These are phyloP conservation scores for Volucella inflata DNA, from an alignment of 2,888 invertebrate species.

Conservation along the genomic window DNA sequence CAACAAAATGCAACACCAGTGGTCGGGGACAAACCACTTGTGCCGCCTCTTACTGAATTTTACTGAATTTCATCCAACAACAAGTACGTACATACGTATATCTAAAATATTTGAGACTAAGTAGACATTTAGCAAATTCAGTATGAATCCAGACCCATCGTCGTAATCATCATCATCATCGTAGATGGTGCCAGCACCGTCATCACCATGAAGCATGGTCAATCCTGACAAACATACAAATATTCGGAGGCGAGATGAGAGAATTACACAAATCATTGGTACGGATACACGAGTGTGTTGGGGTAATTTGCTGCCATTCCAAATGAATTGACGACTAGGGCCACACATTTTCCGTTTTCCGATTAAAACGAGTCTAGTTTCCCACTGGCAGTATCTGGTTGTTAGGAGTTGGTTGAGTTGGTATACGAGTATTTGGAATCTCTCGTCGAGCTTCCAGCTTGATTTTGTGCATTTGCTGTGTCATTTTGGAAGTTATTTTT, in stretches of 20 bases:
- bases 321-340: slow-evolving; percentile 57
- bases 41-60: not conserved
- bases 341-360: slow-evolving; percentile 66
- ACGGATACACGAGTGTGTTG: slow-evolving; percentile 54
- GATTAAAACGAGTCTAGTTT: slow-evolving; percentile 40
- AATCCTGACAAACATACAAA: slow-evolving; percentile 29
- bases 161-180: slow-evolving; percentile 22
- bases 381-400: no score
- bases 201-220: slow-evolving; percentile 28
- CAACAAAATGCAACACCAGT: no score
- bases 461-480: slow-evolving; percentile 22
- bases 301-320: slow-evolving; percentile 58
- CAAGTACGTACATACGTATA: no score
- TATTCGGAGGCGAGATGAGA: slow-evolving; percentile 4
- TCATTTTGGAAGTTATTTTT: not conserved
- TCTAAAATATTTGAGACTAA: slow-evolving; percentile 20
- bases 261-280: slow-evolving; percentile 67
- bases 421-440: not conserved
- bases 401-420: no score
- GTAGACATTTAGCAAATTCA: slow-evolving; percentile 41
- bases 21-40: no score
- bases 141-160: slow-evolving; percentile 36
- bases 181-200: slow-evolving; percentile 4
- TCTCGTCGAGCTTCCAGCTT: not conserved
- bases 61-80: no score